Base-by-base conservation (phyloP, 2,888 invertebrate genomes). In the Tethea ocularis region DNA sequence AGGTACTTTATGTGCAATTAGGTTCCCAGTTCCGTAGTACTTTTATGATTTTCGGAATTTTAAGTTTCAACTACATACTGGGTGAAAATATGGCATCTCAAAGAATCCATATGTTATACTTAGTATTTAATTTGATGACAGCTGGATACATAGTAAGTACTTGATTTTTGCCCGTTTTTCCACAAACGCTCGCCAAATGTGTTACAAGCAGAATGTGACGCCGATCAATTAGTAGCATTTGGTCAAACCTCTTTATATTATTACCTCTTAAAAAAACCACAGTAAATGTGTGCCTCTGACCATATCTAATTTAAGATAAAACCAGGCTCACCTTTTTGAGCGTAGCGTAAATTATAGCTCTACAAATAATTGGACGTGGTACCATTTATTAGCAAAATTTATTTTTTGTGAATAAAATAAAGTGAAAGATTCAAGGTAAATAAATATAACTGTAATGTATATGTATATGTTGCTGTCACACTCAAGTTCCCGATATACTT, bases 241-340 rank as follows among this genome's bases (percentile, higher is more conserved):
- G 33, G 33, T 54, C 29, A 54, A 54, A 54, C 33, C 54, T 54
- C 20, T 33, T 54, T 24, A 20, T 33, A 36, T 54, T 54, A 54
- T 54, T 54, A 33, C n/a, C 29, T n/a, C 52, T 24, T 29, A 24
- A 13, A n/a, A n/a, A 60, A 56, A 59, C 54, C 7, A 46, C 17
- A 20, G 13, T 46, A 7, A 46, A 46, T 46, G 20, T 46, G 46
- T 46, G n/a, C n/a, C n/a, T 38, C 38, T n/a, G 38, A 38, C 38
- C 38, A 38, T 38, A 38, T 38, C 38, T 38, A 38, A n/a, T n/a
- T 38, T n/a, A n/a, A 38, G n/a, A 38, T n/a, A n/a, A n/a, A 38
- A n/a, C 4, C 38, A 38, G 38, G n/a, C 38, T 38, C 6, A 6
- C 38, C 38, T 38, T 38, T 38, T 5, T 36, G 36, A 36, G 38